phyloP scores from a whole-genome alignment of 2,113 vertebrate species.

The Phylloscopus whistleri region DNA sequence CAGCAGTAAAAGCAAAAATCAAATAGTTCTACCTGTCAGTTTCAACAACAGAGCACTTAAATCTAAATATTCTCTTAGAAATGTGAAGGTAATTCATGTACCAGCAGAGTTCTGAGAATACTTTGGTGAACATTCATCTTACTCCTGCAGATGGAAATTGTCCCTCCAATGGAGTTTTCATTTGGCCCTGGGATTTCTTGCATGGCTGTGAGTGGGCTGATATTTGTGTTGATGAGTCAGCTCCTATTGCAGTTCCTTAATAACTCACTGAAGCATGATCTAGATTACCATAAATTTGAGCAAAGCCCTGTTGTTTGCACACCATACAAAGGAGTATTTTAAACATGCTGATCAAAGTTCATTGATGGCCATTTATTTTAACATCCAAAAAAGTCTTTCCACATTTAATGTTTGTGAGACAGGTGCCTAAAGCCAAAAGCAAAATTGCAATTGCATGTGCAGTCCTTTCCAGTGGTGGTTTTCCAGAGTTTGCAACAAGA shows the following conservation, averaged over 20 bases:
- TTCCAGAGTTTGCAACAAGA: background rate
- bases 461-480: background rate
- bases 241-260: background rate
- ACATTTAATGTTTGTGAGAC: background rate
- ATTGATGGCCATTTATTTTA: background rate
- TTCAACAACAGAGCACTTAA: background rate
- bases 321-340: background rate
- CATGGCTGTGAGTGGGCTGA: constrained; percentile 13
- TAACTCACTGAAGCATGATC: background rate
- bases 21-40: background rate
- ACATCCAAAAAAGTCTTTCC: background rate
- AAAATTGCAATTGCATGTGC: background rate
- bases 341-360: background rate
- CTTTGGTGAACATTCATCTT: background rate
- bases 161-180: background rate
- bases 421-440: background rate
- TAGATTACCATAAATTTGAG: constrained; percentile 1
- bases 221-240: constrained; percentile 48
- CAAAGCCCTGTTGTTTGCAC: background rate
- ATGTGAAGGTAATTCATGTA: background rate
- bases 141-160: background rate
- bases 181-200: background rate
- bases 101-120: background rate
- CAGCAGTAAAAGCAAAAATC: background rate
- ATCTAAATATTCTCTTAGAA: background rate